A percentile compares a stretch with the other conserved stretches of the same genome.
Evolutionary conservation across 2,113 vertebrate genomes (phyloP).

Genomic region (Parotia lawesii): DNA sequence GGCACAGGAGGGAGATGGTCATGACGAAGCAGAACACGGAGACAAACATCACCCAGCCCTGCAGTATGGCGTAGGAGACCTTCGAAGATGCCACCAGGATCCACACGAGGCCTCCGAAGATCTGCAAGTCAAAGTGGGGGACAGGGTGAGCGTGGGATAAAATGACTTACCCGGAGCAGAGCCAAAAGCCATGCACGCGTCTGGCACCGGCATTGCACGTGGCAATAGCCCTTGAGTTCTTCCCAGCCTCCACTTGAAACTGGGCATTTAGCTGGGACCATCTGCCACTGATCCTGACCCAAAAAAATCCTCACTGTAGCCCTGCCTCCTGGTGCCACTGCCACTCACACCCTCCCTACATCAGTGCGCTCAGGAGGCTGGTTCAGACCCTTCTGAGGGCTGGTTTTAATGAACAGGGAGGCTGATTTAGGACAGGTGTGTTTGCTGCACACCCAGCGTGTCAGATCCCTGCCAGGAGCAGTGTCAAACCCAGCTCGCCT

Average conservation of each 20-base stretch:
- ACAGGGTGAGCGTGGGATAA: accelerated
- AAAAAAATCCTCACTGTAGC: neutral
- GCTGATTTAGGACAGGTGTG: neutral
- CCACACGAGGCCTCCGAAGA: slow-evolving; percentile 68
- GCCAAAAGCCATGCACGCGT: accelerated
- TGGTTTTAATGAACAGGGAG: neutral
- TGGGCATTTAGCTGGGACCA: neutral
- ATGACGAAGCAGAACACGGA: slow-evolving; percentile 59
- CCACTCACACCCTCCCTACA: neutral
- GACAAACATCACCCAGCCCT: slow-evolving; percentile 74
- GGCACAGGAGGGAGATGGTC: slow-evolving; percentile 34
- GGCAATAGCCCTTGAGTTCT: neutral
- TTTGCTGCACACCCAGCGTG: neutral
- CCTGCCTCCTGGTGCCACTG: neutral
- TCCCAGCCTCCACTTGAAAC: neutral
- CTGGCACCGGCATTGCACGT: neutral
- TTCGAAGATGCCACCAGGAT: slow-evolving; percentile 54
- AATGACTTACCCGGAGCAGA: neutral
- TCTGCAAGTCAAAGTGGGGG: neutral
- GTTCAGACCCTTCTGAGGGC: neutral
- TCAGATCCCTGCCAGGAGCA: neutral
- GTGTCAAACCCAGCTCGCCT: neutral
- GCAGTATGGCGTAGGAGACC: accelerated
- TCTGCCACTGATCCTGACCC: neutral
- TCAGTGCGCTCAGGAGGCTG: neutral